These are phyloP conservation scores for Rhombomys opimus DNA, from an alignment of 2,113 vertebrate species.

Conservation along the genomic window DNA sequence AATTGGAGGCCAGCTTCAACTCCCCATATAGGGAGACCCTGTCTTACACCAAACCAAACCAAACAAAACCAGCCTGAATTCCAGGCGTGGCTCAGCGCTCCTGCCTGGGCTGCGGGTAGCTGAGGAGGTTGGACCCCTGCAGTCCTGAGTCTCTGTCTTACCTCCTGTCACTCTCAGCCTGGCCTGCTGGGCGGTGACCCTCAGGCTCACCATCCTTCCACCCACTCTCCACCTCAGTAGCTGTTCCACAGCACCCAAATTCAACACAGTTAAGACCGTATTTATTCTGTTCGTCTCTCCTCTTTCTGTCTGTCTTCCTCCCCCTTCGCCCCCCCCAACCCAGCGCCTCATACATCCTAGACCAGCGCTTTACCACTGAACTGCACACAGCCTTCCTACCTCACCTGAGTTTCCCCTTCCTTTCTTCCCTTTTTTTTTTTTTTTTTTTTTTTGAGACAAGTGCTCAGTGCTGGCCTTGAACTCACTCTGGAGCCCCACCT, in stretches of 20 bases:
- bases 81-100: not conserved
- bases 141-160: not conserved
- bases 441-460: too few species aligned
- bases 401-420: too few species aligned
- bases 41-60: not conserved
- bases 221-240: not conserved
- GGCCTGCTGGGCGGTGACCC: not conserved
- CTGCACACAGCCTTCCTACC: too few species aligned
- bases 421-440: too few species aligned
- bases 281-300: not conserved
- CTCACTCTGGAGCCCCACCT: not conserved
- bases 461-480: not conserved
- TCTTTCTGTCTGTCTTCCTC: not conserved
- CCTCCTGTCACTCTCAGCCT: not conserved
- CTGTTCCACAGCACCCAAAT: not conserved
- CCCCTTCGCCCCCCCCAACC: too few species aligned
- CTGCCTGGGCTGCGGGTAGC: not conserved
- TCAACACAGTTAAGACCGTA: too few species aligned
- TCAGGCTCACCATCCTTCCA: not conserved
- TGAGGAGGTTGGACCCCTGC: not conserved
- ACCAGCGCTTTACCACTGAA: not conserved
- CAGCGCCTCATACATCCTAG: not conserved
- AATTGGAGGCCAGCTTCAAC: not conserved
- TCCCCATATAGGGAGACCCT: not conserved
- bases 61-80: not conserved